Evolutionary conservation across 2,888 invertebrate species (phyloP), one percentile per base, ranked within the genome.

Genomic region (Biston betularia): DNA sequence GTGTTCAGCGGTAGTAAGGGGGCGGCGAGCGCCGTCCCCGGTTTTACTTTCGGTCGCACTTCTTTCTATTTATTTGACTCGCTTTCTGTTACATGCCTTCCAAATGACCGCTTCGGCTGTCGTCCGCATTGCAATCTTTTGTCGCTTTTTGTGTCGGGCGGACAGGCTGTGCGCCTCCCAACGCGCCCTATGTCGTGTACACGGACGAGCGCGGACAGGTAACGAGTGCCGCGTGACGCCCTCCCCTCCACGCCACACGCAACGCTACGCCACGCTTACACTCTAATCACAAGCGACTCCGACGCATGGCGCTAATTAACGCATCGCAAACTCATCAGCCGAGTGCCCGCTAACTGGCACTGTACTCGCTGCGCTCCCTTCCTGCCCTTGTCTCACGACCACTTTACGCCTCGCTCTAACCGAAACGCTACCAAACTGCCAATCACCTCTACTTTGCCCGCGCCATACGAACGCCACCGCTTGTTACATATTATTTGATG

Each of bases 131-230:
- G 83, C 90, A 88, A 89, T 90, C 83, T 90, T 91, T 90, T 91
- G 88, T 91, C 89, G 91, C 92, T 92, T 92, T 91, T 89, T 91
- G 88, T 92, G 88, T 90, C 85, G 89, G 87, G 84, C 85, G 90
- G 84, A 79, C 86, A 89, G 93, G 92, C 93, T 94, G 96, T 95
- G 95, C 97, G 95, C 97, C 97, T 91, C 95, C 96, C 94, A 98
- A 98, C 95, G 97, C 97, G 95, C 97, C 97, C 94, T 97, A 96
- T 96, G 97, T 98, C 95, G 96, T 97, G 95, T 98, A 98, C 96
- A 98, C 98, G 95, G 98, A 98, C 95, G 97, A 97, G 94, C 97
- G 97, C 95, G 98, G 97, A 96, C 98, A 98, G 98, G 98, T 98
- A 97, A 95, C 94, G 94, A 76, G 92, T 93, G 92, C 86, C 87